Evolutionary conservation across 35 echinoderm and acorn worm genomes (phyloP).

Genomic region (Anneissia japonica): DNA sequence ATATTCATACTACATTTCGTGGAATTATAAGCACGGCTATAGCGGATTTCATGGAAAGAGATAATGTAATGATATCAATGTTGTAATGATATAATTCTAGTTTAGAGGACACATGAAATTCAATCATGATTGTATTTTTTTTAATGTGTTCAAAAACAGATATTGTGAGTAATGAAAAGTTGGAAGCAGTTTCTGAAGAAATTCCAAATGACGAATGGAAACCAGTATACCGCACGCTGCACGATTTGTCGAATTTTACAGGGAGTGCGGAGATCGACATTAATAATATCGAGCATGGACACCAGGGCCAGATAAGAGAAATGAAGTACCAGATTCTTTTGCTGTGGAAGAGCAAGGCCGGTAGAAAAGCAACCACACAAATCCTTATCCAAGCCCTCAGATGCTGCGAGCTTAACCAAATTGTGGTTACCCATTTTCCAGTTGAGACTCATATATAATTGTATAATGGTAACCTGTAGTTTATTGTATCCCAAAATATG

Average conservation of each 20-base stretch:
- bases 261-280: background rate
- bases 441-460: background rate
- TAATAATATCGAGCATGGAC: background rate
- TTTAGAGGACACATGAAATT: too few relatives aligned
- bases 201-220: background rate
- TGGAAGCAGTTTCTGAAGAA: background rate
- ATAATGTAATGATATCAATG: too few relatives aligned
- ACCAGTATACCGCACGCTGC: background rate
- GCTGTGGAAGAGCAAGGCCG: background rate
- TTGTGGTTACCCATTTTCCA: background rate
- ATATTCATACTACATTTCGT: too few relatives aligned
- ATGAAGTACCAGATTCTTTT: background rate
- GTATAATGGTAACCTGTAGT: too few relatives aligned
- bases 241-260: background rate
- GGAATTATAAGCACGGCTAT: too few relatives aligned
- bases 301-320: background rate
- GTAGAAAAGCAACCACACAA: background rate
- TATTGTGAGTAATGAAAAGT: background rate
- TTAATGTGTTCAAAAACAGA: background rate
- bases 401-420: background rate
- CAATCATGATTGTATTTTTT: too few relatives aligned
- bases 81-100: too few relatives aligned
- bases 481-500: too few relatives aligned
- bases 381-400: background rate
- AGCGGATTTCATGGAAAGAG: too few relatives aligned